Base-by-base conservation (phyloP, 2,113 vertebrate genomes). In the Pholis gunnellus region DNA sequence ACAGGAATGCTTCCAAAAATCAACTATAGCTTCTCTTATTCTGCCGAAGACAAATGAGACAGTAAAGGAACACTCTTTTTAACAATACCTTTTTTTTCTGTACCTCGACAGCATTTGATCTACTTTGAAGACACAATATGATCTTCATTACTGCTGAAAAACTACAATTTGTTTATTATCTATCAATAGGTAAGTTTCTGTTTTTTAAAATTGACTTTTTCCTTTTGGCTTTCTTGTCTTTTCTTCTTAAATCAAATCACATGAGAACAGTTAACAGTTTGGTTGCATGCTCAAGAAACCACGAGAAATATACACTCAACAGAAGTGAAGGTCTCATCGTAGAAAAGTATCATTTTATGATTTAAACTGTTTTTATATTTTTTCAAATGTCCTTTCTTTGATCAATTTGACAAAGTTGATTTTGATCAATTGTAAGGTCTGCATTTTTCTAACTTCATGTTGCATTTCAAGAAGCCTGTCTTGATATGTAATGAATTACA, bases 141-240 rank as follows among this genome's bases (percentile, higher is more conserved):
- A 72, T 18, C 29, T 72, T 54, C 46, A 57, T 79, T 71, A 78
- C 31, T 29, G 22, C 67, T 27, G 74, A 79, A 57, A 88, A 70
- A 25, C 65, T 4, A 11, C 70, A 72, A 72, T 83, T 82, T 36
- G 20, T 56, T 25, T 74, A 83, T n/a, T 70, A 54, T 84, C 68
- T 92, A 27, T 64, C 84, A 20, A 10, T 87, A 5, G 89, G 92
- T 94, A 34, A 91, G 93, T 86, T 74, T 82, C 0, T 48, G 34
- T 1, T 15, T 9, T 50, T 38, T 6, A 38, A 52, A 38, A 52
- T 80, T 48, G 14, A 57, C 5, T 60, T 74, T 36, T 44, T 29
- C 1, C 4, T 50, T 25, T 68, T 34, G 0, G 17, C 22, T 5
- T 66, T 8, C 8, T 10, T 11, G n/a, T 25, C 34, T 34, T 34